Percentiles rank a stretch among this genome's conserved stretches.
Conservation (phyloP, 2,113 vertebrate genomes). For the Leptosomus discolor region DNA sequence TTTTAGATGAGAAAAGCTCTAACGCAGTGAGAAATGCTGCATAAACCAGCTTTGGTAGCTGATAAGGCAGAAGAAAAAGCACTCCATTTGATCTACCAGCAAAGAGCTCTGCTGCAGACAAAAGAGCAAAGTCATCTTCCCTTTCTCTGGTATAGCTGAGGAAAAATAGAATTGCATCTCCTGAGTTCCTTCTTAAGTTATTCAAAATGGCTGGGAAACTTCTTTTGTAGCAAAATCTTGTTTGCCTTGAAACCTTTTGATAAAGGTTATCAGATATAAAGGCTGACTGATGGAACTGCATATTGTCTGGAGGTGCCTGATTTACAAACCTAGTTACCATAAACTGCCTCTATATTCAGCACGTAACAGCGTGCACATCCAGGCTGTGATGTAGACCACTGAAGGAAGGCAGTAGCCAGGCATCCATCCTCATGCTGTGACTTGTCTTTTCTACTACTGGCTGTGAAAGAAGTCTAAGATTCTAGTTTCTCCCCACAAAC, state of each 20-base stretch:
- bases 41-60: neutral
- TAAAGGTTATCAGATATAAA: neutral
- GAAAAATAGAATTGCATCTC: neutral
- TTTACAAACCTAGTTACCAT: neutral
- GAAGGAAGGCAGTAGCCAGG: neutral
- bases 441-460: neutral
- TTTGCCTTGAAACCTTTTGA: neutral
- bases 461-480: neutral
- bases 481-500: neutral
- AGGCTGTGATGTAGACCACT: neutral
- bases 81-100: neutral
- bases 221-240: neutral
- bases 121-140: neutral
- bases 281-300: neutral
- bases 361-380: accelerated
- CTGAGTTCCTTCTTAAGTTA: neutral
- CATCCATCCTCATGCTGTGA: neutral
- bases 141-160: neutral
- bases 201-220: neutral
- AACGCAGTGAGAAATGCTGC: neutral
- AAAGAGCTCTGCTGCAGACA: neutral
- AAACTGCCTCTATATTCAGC: neutral
- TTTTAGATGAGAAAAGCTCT: neutral
- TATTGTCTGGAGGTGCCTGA: neutral
- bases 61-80: neutral